phyloP scores from a whole-genome alignment of 1,140 invertebrate genomes.

The Yoshiicerus persimilis region DNA sequence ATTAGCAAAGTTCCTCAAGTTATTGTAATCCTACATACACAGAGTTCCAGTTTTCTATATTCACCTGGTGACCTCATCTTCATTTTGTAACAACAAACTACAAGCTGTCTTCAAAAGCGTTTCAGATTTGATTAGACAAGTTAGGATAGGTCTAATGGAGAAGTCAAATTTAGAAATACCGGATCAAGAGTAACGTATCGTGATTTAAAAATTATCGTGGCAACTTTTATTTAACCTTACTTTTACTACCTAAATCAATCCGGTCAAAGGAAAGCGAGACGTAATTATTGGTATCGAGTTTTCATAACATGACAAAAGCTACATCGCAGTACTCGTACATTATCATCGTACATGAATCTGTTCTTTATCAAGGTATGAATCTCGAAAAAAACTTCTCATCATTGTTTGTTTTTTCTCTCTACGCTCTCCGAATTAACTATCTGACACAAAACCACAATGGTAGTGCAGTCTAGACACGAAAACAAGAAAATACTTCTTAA shows the following conservation, averaged over 20 bases:
- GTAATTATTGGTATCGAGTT: not conserved
- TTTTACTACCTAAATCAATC: not conserved
- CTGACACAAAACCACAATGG: not conserved
- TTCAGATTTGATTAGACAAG: not conserved
- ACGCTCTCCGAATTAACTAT: not conserved
- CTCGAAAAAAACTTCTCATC: not conserved
- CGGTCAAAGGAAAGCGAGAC: not conserved
- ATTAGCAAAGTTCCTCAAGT: not conserved
- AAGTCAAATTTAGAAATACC: not conserved
- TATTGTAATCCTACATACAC: not conserved
- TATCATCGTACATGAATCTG: not conserved
- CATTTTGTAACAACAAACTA: not conserved
- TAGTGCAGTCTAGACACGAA: not conserved
- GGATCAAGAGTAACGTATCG: too few species aligned
- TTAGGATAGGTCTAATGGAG: not conserved
- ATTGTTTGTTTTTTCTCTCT: not conserved
- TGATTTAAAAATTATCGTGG: too few species aligned
- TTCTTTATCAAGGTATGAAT: not conserved
- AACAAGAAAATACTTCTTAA: not conserved
- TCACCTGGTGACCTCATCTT: not conserved
- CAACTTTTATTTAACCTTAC: not conserved
- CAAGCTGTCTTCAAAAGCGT: not conserved
- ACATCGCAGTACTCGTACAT: not conserved
- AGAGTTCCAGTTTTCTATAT: not conserved
- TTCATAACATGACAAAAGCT: not conserved